Conservation (phyloP, 2,888 invertebrate species). For the Ectemnius lituratus region DNA sequence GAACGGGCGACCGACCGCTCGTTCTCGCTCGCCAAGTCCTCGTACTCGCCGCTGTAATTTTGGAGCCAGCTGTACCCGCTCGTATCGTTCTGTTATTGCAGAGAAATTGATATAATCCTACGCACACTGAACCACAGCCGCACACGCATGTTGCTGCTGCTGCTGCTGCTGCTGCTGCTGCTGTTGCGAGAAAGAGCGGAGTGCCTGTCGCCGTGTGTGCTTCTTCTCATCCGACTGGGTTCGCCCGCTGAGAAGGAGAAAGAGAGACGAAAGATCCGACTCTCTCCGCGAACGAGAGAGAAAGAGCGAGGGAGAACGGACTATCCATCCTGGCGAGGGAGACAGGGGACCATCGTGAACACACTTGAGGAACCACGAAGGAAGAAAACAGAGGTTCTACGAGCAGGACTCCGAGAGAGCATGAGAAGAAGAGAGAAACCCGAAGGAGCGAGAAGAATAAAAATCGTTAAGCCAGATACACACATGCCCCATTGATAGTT, state of each 20-base stretch:
- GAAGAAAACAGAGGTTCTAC: constrained; percentile 20
- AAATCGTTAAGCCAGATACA: too few species aligned
- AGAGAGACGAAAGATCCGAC: not conserved
- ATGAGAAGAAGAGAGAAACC: constrained; percentile 4
- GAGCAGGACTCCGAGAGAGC: constrained; percentile 9
- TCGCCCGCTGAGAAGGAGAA: constrained; percentile 27
- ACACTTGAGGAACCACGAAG: constrained; percentile 18
- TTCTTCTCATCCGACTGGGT: constrained; percentile 24
- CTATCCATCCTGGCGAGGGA: constrained; percentile 1
- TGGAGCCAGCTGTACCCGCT: constrained; percentile 54
- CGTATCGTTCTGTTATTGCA: constrained; percentile 61
- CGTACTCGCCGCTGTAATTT: constrained; percentile 34
- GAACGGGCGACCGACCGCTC: too few species aligned
- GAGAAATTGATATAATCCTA: constrained; percentile 64
- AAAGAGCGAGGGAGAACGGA: constrained; percentile 13
- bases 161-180: too few species aligned
- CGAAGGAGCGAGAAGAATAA: too few species aligned
- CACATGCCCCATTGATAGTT: too few species aligned
- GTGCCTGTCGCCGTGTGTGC: constrained; percentile 32
- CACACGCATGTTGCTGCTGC: constrained; percentile 11
- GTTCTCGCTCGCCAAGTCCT: too few species aligned
- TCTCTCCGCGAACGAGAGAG: constrained; percentile 2
- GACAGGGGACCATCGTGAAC: not conserved
- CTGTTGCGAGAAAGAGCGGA: not conserved
- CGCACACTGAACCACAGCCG: constrained; percentile 37